Percentiles rank a stretch among this genome's conserved stretches.
These are phyloP conservation scores for Orientallactaga sibirica DNA, from an alignment of 2,797 vertebrate species.

Conservation along the genomic window DNA sequence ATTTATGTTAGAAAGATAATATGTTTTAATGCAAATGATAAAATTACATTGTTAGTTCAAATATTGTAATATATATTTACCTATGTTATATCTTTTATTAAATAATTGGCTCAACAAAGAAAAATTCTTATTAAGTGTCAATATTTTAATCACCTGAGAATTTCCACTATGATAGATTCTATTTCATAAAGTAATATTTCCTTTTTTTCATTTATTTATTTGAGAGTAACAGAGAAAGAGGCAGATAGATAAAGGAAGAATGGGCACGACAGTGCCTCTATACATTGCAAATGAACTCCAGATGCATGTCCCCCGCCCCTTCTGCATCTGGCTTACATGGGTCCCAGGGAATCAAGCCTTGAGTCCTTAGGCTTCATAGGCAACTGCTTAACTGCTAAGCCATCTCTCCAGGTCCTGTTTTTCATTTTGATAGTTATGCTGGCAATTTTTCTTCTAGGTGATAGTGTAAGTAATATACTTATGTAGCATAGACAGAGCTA, in stretches of 20 bases:
- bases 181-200: constrained; percentile 25
- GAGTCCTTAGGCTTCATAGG: too few relatives aligned
- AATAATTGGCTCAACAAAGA: constrained; percentile 33
- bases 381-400: too few relatives aligned
- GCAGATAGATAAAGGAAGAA: too few relatives aligned
- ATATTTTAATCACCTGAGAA: constrained; percentile 37
- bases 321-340: too few relatives aligned
- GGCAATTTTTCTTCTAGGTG: neutral
- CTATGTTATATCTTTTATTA: constrained; percentile 1
- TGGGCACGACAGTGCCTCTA: too few relatives aligned
- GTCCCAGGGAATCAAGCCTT: too few relatives aligned
- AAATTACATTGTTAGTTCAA: constrained; percentile 39
- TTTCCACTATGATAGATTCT: neutral
- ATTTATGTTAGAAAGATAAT: constrained; percentile 35
- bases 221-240: too few relatives aligned
- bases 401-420: neutral
- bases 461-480: neutral
- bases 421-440: constrained; percentile 23
- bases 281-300: too few relatives aligned
- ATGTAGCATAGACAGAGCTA: neutral
- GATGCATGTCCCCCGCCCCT: too few relatives aligned
- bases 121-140: constrained; percentile 41
- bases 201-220: too few relatives aligned
- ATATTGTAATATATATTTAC: neutral
- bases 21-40: constrained; percentile 29